Conservation (phyloP, 2,888 invertebrate genomes). For the Trimorus sp. region DNA sequence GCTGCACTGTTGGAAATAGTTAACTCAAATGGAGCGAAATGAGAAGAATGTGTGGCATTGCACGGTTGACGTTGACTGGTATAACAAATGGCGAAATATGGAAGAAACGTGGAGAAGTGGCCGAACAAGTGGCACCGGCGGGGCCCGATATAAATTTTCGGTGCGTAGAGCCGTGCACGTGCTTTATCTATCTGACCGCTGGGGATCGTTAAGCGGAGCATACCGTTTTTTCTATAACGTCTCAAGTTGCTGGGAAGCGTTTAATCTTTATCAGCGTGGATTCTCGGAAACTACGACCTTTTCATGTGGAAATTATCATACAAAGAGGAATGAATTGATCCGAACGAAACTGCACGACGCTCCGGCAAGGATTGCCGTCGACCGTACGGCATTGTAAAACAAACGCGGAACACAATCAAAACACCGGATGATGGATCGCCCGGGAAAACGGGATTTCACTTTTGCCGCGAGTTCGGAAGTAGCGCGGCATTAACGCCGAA, state of each 20-base stretch:
- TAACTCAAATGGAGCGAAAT: too few relatives aligned
- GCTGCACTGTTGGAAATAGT: too few relatives aligned
- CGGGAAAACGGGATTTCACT: background rate
- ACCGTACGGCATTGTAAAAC: conserved; percentile 17
- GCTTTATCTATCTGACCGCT: conserved; percentile 14
- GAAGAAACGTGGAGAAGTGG: too few relatives aligned
- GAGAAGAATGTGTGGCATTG: too few relatives aligned
- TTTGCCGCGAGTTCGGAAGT: background rate
- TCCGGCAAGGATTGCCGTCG: background rate
- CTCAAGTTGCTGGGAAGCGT: background rate
- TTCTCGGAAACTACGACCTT: background rate
- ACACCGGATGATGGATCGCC: conserved; percentile 24
- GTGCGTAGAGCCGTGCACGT: conserved; percentile 5
- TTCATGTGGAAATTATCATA: conserved; percentile 24
- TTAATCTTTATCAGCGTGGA: conserved; percentile 11
- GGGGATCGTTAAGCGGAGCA: background rate
- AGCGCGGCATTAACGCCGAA: conserved; percentile 3
- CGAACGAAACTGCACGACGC: too few relatives aligned
- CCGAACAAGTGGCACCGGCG: too few relatives aligned
- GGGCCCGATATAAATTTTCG: background rate
- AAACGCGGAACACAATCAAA: conserved; percentile 22
- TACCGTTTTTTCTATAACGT: background rate
- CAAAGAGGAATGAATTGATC: background rate
- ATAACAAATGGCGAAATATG: too few relatives aligned
- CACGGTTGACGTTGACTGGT: too few relatives aligned